Base-by-base conservation (phyloP, 1,140 invertebrate species). In the Periplaneta americana region DNA sequence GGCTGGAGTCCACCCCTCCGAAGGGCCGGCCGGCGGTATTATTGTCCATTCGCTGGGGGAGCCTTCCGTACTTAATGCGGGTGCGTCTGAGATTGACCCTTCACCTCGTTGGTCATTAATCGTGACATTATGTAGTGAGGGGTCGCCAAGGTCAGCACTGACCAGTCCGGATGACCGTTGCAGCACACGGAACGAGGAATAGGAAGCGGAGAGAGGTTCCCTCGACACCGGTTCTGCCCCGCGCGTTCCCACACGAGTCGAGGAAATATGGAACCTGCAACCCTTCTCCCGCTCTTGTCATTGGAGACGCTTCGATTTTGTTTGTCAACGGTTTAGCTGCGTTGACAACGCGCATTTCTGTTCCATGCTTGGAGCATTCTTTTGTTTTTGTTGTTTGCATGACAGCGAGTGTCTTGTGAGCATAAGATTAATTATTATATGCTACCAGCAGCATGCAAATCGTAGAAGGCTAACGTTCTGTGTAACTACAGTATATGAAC, bases 41-140 rank as follows among this genome's bases (percentile, higher is more conserved):
- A n/a, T n/a, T n/a, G 48, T 66, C 48, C 48, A 66, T 66, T 66
- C 48, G 28, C 48, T 66, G 22, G 48, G 48, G 48, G 22, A 66
- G 48, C 48, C 48, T 66, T 66, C 33, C 75, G 75, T 77, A 77
- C 33, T 77, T 77, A 77, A 77, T 77, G 75, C 33, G 75, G 75
- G 31, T 77, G 75, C 75, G 75, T 77, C 75, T 33, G 17, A 36
- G 35, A 36, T 77, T 77, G 75, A 77, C 75, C 75, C 75, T 36
- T 34, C 35, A 36, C 33, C 33, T 31, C n/a, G 75, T 10, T 77
- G 75, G 75, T 77, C 75, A 77, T 77, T 77, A 77, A 77, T 77
- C 75, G 75, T 77, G 35, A 77, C 75, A 34, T 77, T 77, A 77
- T 77, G 75, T 77, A 77, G 31, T 13, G 31, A 77, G 75, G 35